These are phyloP conservation scores for Eupelmus urozonus DNA, from an alignment of 2,888 invertebrate species.

Conservation along the genomic window DNA sequence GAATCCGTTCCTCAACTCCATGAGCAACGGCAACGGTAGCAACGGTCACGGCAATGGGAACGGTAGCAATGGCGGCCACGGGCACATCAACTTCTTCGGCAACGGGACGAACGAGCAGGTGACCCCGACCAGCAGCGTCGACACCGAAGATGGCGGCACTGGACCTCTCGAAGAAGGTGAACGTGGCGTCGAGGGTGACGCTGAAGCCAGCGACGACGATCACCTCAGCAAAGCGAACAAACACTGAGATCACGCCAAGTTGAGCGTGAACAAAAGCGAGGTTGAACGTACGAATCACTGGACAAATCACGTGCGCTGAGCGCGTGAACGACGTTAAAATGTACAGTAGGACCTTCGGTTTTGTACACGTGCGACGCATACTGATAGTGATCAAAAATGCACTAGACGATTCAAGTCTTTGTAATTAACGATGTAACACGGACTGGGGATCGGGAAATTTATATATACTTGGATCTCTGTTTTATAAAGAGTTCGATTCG, in stretches of 20 bases:
- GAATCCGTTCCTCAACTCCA: slow-evolving; percentile 57
- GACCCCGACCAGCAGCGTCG: slow-evolving; percentile 81
- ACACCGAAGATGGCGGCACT: slow-evolving; percentile 80
- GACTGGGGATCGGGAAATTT: too few species aligned
- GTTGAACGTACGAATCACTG: not conserved
- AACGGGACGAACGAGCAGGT: slow-evolving; percentile 76
- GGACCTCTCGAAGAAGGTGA: slow-evolving; percentile 79
- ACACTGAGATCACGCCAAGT: slow-evolving; percentile 57
- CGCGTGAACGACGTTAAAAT: not conserved
- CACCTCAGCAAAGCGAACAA: slow-evolving; percentile 65
- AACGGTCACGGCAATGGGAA: slow-evolving; percentile 73
- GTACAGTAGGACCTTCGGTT: slow-evolving; percentile 30
- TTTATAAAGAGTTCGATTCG: not conserved
- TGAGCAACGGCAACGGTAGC: slow-evolving; percentile 78
- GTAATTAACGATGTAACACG: not conserved
- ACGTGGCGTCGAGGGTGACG: slow-evolving; percentile 80
- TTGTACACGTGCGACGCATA: not conserved
- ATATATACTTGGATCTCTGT: not conserved
- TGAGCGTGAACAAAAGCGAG: not conserved
- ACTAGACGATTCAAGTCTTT: not conserved
- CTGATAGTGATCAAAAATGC: not conserved
- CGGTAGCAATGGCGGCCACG: slow-evolving; percentile 71
- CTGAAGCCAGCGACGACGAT: slow-evolving; percentile 80
- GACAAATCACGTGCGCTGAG: not conserved
- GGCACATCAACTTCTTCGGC: slow-evolving; percentile 60